Base-by-base conservation (phyloP, 2,797 vertebrate species). In the Platyrinchus mystaceus region DNA sequence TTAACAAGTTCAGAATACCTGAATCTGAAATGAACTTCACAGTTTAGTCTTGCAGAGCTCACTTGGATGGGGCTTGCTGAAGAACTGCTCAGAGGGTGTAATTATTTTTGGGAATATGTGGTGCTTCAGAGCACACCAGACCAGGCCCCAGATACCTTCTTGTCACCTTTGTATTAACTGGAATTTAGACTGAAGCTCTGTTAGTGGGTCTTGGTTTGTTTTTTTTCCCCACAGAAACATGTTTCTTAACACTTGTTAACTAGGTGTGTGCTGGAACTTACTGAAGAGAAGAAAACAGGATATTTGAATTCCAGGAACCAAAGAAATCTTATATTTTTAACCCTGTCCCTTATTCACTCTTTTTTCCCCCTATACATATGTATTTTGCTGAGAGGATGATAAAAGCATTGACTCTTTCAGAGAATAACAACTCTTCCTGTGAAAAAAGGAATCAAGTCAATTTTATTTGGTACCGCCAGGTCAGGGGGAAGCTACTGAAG, bases 371-470 rank as follows among this genome's bases (percentile, higher is more conserved):
- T 30, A 39, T 71, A 84, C n/a, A 2, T 84, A 79, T 14, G 10
- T 85, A 68, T 92, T 93, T 93, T 58, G 53, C 41, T 52, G 58
- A 73, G 36, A 49, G 11, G 28, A 50, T 34, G 12, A 11, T 21
- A 41, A 63, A 93, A 66, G 17, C 39, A 7, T 26, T 50, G 43
- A 41, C 39, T 89, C 53, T 92, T 93, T 89, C 87, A 79, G 73
- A 73, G 86, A 58, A 81, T 92, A 78, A 83, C 68, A 87, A 52
- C 73, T 83, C 56, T 85, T 87, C 58, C 41, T 92, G 66, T 84
- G 58, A 55, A 68, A 46, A 89, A 80, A 69, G 30, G 55, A 92
- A 81, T 70, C 44, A 76, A 85, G 36, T 88, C 66, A 22, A 41
- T 92, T 89, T 81, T 92, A 76, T 86, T 85, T 56, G 84, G 79